Conservation (phyloP, 2,113 vertebrate genomes). For the Campylomormyrus tamandua region DNA sequence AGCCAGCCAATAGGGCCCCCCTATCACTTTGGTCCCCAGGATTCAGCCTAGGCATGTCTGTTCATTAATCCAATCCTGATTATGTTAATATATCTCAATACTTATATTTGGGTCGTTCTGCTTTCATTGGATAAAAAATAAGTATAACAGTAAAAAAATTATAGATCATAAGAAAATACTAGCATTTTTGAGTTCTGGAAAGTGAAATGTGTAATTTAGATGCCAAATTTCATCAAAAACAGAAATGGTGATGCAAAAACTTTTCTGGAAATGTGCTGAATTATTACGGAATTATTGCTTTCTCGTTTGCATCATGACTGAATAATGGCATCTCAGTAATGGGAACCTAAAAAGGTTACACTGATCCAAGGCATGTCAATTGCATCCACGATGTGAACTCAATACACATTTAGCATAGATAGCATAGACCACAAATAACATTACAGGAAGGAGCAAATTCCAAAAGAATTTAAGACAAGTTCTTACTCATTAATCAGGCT, state of each 20-base stretch:
- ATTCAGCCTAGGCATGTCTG: not conserved
- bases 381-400: too few relatives aligned
- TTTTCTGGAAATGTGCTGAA: too few relatives aligned
- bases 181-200: not conserved
- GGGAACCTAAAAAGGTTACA: too few relatives aligned
- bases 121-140: not conserved
- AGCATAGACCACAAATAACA: too few relatives aligned
- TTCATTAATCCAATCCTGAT: not conserved
- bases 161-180: not conserved
- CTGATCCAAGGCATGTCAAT: too few relatives aligned
- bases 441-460: too few relatives aligned
- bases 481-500: not conserved
- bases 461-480: not conserved
- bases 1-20: not conserved
- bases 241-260: too few relatives aligned
- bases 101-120: not conserved
- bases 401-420: too few relatives aligned
- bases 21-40: not conserved
- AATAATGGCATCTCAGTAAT: not conserved
- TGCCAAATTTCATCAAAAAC: too few relatives aligned
- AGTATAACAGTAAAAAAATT: not conserved
- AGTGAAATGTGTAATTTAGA: too few relatives aligned
- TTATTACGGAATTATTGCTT: too few relatives aligned
- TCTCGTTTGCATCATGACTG: not conserved
- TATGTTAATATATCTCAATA: not conserved